Evolutionary conservation across 2,888 invertebrate species (phyloP), one percentile per base, ranked within the genome.

Genomic region (Synergus laeviventris): DNA sequence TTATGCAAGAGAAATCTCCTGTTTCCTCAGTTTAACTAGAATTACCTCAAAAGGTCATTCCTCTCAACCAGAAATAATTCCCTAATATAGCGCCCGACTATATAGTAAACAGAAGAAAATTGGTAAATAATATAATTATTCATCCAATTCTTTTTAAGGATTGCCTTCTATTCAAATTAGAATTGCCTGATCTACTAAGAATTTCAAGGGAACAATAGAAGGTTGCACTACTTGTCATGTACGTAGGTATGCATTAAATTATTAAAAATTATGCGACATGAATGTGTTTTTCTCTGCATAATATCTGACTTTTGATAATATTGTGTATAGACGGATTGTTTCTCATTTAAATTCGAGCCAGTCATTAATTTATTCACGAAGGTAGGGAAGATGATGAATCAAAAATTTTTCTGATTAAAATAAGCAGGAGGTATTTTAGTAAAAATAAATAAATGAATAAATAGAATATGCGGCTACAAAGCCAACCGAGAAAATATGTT

Each of bases 361-460:
- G 66, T 66, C 45, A 64, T 64, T 66, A 24, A 66, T 66, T 66
- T 66, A 66, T 61, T n/a, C 36, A 61, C 9, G 16, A 61, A 61
- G 36, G n/a, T 8, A 61, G 16, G 0, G 64, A 64, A 64, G 64
- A 21, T 49, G n/a, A n/a, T n/a, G 16, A 49, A 49, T n/a, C n/a
- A 14, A 38, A 36, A n/a, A 11, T 16, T 56, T 8, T 16, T n/a
- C 7, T 0, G 14, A 38, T 18, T 3, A 38, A 5, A 3, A 62
- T 18, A 8, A 64, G 21, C 18, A 5, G 12, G 12, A 42, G 7
- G 12, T 38, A 18, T 64, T 66, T 9, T 9, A 8, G 39, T 8
- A 3, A 12, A 16, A 9, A 49, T 16, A 45, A 42, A 16, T 18
- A 21, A 42, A 18, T 14, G n/a, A 31, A 31, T 21, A 66, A 66